Evolutionary conservation across 2,113 vertebrate genomes (phyloP), one percentile per base, ranked within the genome.

Genomic region (Dromas ardeola): DNA sequence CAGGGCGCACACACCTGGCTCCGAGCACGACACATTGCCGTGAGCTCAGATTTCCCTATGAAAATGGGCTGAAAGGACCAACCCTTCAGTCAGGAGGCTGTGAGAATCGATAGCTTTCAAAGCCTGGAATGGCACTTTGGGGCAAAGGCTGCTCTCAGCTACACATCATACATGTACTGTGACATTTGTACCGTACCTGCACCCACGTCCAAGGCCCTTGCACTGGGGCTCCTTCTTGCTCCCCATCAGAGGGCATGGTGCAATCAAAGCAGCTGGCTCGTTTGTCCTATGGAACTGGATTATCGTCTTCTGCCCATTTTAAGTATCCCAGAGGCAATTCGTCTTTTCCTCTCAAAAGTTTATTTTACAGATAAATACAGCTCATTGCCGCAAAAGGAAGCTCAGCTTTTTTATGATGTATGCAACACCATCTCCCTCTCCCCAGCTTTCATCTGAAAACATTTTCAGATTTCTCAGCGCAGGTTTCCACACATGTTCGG

Each of bases 21-120:
- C 56, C 0, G 0, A 36, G 34, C 43, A 40, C 0, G 0, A 10
- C 40, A 43, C 19, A 3, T 45, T 45, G 26, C 50, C 7, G 1
- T 2, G 8, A 49, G n/a, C 45, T 78, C 72, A 25, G 50, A 86
- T 97, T 97, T 97, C 81, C 93, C 52, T 91, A 93, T 84, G 93
- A 27, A 96, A 96, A 96, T 84, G 34, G 29, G 18, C 58, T 74
- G 80, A 50, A 74, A 91, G n/a, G 55, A 62, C 63, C 79, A 91
- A 10, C 32, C 47, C 72, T 67, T 8, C 22, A 15, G 49, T 18
- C 45, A 81, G 29, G n/a, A 17, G 29, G 29, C 74, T 81, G 32
- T 49, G 42, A 34, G 36, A 88, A 65, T 50, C 0, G 0, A 6
- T 4, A 32, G 27, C 34, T 90, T 84, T 65, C 45, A 79, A 65